These are phyloP conservation scores for Hyperoplus immaculatus DNA, from an alignment of 2,797 vertebrate species.

Conservation along the genomic window DNA sequence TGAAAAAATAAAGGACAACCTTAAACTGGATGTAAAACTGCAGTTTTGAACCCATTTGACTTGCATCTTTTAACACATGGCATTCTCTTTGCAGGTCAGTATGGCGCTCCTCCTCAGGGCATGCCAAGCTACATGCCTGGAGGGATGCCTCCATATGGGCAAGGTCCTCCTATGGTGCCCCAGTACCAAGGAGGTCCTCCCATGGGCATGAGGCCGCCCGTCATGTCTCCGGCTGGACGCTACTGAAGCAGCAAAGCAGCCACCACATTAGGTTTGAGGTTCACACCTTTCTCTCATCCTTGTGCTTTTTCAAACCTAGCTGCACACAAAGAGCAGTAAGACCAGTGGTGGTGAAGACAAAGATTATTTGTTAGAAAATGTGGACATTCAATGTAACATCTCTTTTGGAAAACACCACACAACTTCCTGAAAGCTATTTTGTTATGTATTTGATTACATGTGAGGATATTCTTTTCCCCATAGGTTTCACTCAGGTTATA, in stretches of 20 bases:
- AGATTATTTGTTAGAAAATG: slow-evolving; percentile 84
- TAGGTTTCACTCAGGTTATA: slow-evolving; percentile 99
- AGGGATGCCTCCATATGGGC: slow-evolving; percentile 96
- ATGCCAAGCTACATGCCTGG: slow-evolving; percentile 97
- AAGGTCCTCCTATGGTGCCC: slow-evolving; percentile 97
- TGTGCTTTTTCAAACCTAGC: slow-evolving; percentile 87
- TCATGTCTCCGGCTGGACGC: slow-evolving; percentile 98
- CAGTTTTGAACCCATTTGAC: background rate
- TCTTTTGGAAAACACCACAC: slow-evolving; percentile 77
- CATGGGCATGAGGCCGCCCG: slow-evolving; percentile 98
- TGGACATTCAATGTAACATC: slow-evolving; percentile 93
- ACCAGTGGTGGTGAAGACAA: slow-evolving; percentile 92
- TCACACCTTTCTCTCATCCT: slow-evolving; percentile 99
- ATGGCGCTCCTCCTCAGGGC: slow-evolving; percentile 95
- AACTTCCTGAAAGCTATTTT: slow-evolving; percentile 73
- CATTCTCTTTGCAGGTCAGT: slow-evolving; percentile 89
- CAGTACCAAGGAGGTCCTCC: slow-evolving; percentile 97
- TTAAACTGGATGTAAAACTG: background rate
- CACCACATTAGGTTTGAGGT: slow-evolving; percentile 98
- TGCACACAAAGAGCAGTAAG: slow-evolving; percentile 83
- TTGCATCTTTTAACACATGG: background rate
- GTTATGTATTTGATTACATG: slow-evolving; percentile 91
- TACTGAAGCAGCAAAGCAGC: slow-evolving; percentile 93
- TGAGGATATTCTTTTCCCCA: slow-evolving; percentile 88
- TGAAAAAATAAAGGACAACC: too few species aligned